Evolutionary conservation across 2,888 invertebrate genomes (phyloP).

Genomic region (Phanerotoma sp.): DNA sequence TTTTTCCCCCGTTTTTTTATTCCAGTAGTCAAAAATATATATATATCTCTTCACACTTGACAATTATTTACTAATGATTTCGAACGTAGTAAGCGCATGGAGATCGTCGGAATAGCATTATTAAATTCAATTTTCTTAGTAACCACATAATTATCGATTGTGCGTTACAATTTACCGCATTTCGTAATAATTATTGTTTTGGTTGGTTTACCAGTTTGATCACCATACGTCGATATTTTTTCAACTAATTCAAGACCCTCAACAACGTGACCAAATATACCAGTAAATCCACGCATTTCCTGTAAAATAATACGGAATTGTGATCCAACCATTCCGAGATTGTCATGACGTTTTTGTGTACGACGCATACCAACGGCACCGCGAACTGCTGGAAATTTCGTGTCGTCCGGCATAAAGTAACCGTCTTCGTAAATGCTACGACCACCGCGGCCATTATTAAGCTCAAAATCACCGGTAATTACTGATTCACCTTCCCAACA

Average conservation of each 20-base stretch:
- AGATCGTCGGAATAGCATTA: conserved; percentile 13
- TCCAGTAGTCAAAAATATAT: not conserved
- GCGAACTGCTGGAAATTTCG: conserved; percentile 72
- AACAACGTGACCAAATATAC: conserved; percentile 78
- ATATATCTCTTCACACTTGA: conserved; percentile 1
- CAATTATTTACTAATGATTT: conserved; percentile 2
- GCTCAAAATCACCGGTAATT: conserved; percentile 78
- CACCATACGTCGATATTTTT: conserved; percentile 75
- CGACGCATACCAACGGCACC: conserved; percentile 82
- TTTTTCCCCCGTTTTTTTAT: too few relatives aligned
- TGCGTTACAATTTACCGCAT: conserved; percentile 71
- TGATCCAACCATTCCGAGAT: conserved; percentile 79
- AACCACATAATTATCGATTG: conserved; percentile 13
- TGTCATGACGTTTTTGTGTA: conserved; percentile 78
- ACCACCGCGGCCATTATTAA: conserved; percentile 79
- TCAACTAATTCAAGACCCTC: conserved; percentile 79
- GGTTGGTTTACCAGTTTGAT: conserved; percentile 76
- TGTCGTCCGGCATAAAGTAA: conserved; percentile 80
- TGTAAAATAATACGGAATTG: conserved; percentile 80
- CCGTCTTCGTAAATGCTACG: conserved; percentile 75
- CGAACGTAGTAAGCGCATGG: conserved; percentile 15
- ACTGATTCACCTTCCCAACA: conserved; percentile 83
- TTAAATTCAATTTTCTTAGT: too few relatives aligned
- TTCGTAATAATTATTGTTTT: conserved; percentile 72
- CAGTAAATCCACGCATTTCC: conserved; percentile 81